Evolutionary conservation across 2,888 invertebrate species (phyloP).

Genomic region (Eupithecia tripunctaria): DNA sequence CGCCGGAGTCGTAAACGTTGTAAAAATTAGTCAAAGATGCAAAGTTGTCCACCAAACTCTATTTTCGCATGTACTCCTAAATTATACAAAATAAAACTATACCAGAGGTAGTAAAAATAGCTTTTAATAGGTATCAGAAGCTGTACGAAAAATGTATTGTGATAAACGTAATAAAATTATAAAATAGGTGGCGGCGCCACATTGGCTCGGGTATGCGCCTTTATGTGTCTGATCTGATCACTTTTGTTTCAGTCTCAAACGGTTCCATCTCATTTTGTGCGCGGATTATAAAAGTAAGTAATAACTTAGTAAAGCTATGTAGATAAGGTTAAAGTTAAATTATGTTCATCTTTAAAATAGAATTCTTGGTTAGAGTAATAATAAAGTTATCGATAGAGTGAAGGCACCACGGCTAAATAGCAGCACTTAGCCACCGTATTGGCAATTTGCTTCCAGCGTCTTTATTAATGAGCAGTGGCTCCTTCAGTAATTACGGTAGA

Average conservation of each 20-base stretch:
- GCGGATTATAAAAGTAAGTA: neutral
- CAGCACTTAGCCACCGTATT: slow-evolving; percentile 69
- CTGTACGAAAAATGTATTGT: too few species aligned
- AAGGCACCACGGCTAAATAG: slow-evolving; percentile 61
- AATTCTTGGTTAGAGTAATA: slow-evolving; percentile 27
- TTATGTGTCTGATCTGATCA: too few species aligned
- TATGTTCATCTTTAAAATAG: slow-evolving; percentile 1
- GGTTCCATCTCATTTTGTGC: neutral
- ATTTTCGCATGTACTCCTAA: too few species aligned
- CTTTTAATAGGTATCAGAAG: too few species aligned
- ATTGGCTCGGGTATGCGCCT: too few species aligned
- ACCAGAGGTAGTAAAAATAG: too few species aligned
- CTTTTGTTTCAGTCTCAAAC: neutral
- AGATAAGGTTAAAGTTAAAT: neutral
- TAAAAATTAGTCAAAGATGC: too few species aligned
- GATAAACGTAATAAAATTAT: too few species aligned
- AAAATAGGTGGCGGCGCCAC: too few species aligned
- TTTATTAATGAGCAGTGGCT: slow-evolving; percentile 67
- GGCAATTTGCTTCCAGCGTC: slow-evolving; percentile 68
- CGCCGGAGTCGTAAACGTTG: too few species aligned
- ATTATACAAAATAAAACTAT: too few species aligned
- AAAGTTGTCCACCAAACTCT: too few species aligned
- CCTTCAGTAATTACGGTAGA: slow-evolving; percentile 36
- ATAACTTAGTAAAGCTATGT: neutral
- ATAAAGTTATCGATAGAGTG: slow-evolving; percentile 54